phyloP scores from a whole-genome alignment of 1,140 invertebrate genomes.

The Phortica variegata region DNA sequence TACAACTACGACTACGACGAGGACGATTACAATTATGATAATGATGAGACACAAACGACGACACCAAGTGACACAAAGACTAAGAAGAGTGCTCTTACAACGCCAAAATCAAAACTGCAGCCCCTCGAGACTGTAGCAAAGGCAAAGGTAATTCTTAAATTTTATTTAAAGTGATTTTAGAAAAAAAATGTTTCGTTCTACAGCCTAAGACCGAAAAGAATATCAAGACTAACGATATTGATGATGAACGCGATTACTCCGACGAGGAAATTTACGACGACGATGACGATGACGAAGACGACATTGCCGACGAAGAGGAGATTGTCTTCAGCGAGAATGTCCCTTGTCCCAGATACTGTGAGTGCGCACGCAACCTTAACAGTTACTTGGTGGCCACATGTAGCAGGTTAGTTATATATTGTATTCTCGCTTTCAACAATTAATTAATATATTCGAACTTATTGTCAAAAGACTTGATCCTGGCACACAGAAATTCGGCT shows the following conservation, averaged over 20 bases:
- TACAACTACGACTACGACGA: conserved; percentile 28
- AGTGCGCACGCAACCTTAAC: conserved; percentile 46
- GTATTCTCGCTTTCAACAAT: background rate
- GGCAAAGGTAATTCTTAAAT: conserved; percentile 21
- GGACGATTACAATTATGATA: conserved; percentile 26
- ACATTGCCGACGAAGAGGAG: conserved; percentile 37
- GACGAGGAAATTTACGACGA: conserved; percentile 20
- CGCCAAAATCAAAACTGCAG: conserved; percentile 26
- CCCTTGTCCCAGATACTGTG: conserved; percentile 51
- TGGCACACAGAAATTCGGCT: conserved; percentile 63
- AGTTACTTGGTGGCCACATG: conserved; percentile 54
- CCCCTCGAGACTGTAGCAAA: conserved; percentile 33
- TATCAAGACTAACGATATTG: conserved; percentile 9
- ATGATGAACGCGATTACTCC: conserved; percentile 35
- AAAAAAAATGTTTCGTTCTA: background rate
- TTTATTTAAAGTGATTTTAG: background rate
- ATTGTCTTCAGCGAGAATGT: conserved; percentile 43
- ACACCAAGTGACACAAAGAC: conserved; percentile 24
- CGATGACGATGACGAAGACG: conserved; percentile 34
- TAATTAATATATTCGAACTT: background rate
- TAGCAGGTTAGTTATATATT: conserved; percentile 29
- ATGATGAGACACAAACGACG: conserved; percentile 28
- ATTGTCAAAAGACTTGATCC: conserved; percentile 57
- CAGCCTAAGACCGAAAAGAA: conserved; percentile 26
- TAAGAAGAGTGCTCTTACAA: conserved; percentile 17